phyloP scores from a whole-genome alignment of 2,113 vertebrate species.

The Catagonus wagneri region DNA sequence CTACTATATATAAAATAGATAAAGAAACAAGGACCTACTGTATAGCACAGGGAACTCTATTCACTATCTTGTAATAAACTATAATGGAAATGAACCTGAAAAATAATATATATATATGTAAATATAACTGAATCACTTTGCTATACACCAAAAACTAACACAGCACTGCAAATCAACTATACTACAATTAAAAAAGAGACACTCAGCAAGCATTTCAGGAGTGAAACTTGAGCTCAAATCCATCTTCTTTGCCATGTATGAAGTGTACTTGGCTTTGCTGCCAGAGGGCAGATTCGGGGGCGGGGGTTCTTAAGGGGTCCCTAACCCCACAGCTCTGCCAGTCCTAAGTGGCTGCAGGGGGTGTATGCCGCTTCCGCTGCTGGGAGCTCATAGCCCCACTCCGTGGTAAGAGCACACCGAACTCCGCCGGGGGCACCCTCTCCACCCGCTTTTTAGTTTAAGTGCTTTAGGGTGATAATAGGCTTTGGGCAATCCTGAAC shows the following conservation, averaged over 20 bases:
- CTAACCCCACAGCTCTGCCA: too few species aligned
- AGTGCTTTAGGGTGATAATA: not conserved
- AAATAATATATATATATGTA: not conserved
- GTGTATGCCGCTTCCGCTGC: not conserved
- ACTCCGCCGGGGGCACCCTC: not conserved
- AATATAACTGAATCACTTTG: not conserved
- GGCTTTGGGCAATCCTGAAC: not conserved
- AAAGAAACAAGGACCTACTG: not conserved
- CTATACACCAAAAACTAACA: not conserved
- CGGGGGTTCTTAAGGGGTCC: not conserved
- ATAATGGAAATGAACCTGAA: not conserved
- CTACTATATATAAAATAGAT: not conserved
- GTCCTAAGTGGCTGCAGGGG: not conserved
- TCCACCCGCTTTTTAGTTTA: not conserved
- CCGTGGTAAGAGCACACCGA: not conserved
- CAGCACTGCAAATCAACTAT: not conserved
- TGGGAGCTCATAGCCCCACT: rapidly evolving
- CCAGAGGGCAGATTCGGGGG: rapidly evolving
- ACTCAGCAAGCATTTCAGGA: not conserved
- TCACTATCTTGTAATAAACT: not conserved
- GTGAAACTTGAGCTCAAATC: not conserved
- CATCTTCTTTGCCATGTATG: not conserved
- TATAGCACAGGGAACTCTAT: not conserved
- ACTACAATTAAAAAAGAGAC: not conserved
- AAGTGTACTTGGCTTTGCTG: not conserved